Conservation (phyloP, 1,140 invertebrate species). For the Anoplophora glabripennis region DNA sequence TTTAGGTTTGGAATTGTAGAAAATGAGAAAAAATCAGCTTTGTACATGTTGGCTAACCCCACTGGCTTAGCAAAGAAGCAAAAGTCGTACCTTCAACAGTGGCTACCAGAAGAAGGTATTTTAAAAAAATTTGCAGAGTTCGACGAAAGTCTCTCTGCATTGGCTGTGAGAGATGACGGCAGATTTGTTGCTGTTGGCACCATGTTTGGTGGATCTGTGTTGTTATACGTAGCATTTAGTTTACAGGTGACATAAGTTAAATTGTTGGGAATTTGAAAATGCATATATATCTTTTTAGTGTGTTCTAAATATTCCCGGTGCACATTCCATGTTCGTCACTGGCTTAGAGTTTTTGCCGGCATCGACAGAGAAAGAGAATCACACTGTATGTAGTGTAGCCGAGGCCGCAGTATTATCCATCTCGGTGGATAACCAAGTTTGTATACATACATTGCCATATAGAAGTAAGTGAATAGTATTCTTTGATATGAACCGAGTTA, state of each 20-base stretch:
- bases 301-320: slow-evolving; percentile 74
- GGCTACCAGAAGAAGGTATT: slow-evolving; percentile 62
- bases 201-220: slow-evolving; percentile 87
- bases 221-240: slow-evolving; percentile 89
- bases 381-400: slow-evolving; percentile 63
- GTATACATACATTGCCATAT: slow-evolving; percentile 82
- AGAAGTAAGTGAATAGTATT: slow-evolving; percentile 73
- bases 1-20: slow-evolving; percentile 71
- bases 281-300: slow-evolving; percentile 56
- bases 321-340: slow-evolving; percentile 93
- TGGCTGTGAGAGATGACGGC: slow-evolving; percentile 88
- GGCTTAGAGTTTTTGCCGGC: slow-evolving; percentile 85
- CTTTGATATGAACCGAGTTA: too few species aligned
- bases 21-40: slow-evolving; percentile 59
- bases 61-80: slow-evolving; percentile 64
- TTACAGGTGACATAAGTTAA: slow-evolving; percentile 67
- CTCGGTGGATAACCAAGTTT: slow-evolving; percentile 91
- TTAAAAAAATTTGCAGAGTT: slow-evolving; percentile 54
- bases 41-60: slow-evolving; percentile 84
- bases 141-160: slow-evolving; percentile 75
- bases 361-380: slow-evolving; percentile 36
- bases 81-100: slow-evolving; percentile 69
- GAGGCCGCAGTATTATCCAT: slow-evolving; percentile 89
- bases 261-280: slow-evolving; percentile 13
- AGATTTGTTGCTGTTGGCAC: slow-evolving; percentile 88